Evolutionary conservation across 30 jellyfish, hydroid and myxozoan species (phyloP), one percentile per base, ranked within the genome.

Genomic region (Phacellophora camtschatica): DNA sequence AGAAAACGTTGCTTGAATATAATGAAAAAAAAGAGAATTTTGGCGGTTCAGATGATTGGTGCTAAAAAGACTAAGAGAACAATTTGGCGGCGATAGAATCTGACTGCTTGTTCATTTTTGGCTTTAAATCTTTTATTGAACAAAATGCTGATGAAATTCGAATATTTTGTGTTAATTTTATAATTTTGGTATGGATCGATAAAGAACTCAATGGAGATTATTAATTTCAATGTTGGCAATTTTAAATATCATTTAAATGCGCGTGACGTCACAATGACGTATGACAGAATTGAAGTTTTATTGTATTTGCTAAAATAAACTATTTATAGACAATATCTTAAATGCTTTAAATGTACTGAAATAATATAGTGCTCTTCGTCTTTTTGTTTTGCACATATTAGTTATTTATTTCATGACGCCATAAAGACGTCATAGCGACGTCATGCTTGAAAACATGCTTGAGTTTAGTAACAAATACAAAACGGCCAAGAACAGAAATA

Each of bases 191-290:
- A n/a, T n/a, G n/a, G n/a, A n/a, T n/a, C n/a, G n/a, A n/a, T n/a
- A n/a, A n/a, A n/a, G n/a, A n/a, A n/a, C n/a, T n/a, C n/a, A n/a
- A n/a, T n/a, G n/a, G n/a, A n/a, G n/a, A n/a, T 39, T 15, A 39
- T 15, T 10, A 39, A 39, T 39, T 39, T 15, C 15, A 39, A 39
- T 39, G 53, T 39, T 39, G 53, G 53, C 53, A 18, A 53, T 53
- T 53, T 0, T 6, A 53, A 15, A 15, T 8, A 18, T 53, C 67
- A 53, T 23, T 53, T 53, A 8, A 15, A 53, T 53, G 67, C 10
- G 30, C 11, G 6, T 53, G 67, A 53, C 67, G 67, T 53, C 67
- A 53, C 31, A 23, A 53, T 53, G 67, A 53, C 67, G 67, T 53
- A 53, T 11, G 12, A 23, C 23, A 7, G 67, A 8, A 53, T 53